Percentiles rank a stretch among this genome's conserved stretches.
Evolutionary conservation across 92 coral and sea anemone genomes (phyloP).

Genomic region (Epizoanthus fatuus): DNA sequence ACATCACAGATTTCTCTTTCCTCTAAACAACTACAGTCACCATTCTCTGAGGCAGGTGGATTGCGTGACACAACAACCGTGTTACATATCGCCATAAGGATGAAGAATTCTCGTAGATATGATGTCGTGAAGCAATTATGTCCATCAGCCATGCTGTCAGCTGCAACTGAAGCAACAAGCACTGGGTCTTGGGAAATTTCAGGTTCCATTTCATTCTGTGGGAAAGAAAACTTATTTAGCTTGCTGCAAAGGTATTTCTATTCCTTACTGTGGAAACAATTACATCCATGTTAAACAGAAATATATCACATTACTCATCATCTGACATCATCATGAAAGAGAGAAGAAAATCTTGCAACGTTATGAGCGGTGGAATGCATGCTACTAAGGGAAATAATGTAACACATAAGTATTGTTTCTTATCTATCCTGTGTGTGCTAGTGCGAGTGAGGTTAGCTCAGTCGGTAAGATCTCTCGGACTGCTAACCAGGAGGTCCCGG

Average conservation of each 20-base stretch:
- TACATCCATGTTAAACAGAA: too few species aligned
- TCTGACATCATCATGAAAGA: too few species aligned
- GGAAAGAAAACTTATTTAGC: background rate
- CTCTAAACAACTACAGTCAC: slow-evolving; percentile 15
- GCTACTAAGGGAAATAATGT: too few species aligned
- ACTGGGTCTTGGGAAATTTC: slow-evolving; percentile 80
- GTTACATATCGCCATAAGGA: slow-evolving; percentile 93
- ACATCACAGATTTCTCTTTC: slow-evolving; percentile 40
- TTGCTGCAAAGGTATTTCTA: background rate
- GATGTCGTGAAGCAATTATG: slow-evolving; percentile 61
- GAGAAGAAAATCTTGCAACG: too few species aligned
- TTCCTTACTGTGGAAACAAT: background rate
- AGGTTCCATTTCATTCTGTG: slow-evolving; percentile 25
- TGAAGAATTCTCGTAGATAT: slow-evolving; percentile 87
- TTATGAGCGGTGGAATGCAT: too few species aligned
- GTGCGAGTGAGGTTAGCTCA: too few species aligned
- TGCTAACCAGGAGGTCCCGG: too few species aligned
- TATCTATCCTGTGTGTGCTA: too few species aligned
- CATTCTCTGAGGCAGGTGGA: slow-evolving; percentile 25
- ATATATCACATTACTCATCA: background rate
- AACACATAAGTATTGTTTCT: too few species aligned
- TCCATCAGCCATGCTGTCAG: slow-evolving; percentile 42
- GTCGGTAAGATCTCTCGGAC: too few species aligned
- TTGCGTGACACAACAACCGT: slow-evolving; percentile 92
- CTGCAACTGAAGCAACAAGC: slow-evolving; percentile 70